Evolutionary conservation across 2,888 invertebrate species (phyloP).

Genomic region (Apamea epomidion): DNA sequence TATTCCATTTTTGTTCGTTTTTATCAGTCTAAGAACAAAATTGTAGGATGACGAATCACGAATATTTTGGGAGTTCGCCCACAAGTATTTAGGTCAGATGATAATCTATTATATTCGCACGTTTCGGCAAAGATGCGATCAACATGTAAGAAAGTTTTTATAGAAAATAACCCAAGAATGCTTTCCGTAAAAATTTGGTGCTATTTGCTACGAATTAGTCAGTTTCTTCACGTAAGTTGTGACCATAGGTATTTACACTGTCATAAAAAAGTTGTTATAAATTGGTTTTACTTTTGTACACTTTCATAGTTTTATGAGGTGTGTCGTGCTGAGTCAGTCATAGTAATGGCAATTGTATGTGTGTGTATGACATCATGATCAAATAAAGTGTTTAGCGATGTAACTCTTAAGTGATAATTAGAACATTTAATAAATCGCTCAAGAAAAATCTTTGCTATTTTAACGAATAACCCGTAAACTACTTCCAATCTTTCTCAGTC

Average conservation of each 20-base stretch:
- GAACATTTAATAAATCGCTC: not conserved
- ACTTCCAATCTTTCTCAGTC: not conserved
- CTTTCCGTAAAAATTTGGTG: not conserved
- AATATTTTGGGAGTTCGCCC: constrained; percentile 33
- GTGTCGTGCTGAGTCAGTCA: not conserved
- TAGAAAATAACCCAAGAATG: not conserved
- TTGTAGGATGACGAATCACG: constrained; percentile 22
- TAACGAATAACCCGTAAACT: not conserved
- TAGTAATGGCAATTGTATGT: not conserved
- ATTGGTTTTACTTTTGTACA: not conserved
- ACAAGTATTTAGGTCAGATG: constrained; percentile 33
- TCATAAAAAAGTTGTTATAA: not conserved
- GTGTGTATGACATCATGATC: not conserved
- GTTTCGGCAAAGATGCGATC: not conserved
- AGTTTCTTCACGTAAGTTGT: not conserved
- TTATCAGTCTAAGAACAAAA: constrained; percentile 1
- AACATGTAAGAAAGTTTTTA: not conserved
- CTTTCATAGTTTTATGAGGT: not conserved
- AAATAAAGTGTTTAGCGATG: not conserved
- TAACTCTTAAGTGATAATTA: not conserved
- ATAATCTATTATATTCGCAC: constrained; percentile 15
- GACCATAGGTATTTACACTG: not conserved
- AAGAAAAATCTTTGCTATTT: not conserved
- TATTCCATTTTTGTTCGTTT: not conserved
- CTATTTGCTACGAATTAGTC: not conserved